Conservation (phyloP, 2,797 vertebrate species). For the Coccyzus lansbergi region DNA sequence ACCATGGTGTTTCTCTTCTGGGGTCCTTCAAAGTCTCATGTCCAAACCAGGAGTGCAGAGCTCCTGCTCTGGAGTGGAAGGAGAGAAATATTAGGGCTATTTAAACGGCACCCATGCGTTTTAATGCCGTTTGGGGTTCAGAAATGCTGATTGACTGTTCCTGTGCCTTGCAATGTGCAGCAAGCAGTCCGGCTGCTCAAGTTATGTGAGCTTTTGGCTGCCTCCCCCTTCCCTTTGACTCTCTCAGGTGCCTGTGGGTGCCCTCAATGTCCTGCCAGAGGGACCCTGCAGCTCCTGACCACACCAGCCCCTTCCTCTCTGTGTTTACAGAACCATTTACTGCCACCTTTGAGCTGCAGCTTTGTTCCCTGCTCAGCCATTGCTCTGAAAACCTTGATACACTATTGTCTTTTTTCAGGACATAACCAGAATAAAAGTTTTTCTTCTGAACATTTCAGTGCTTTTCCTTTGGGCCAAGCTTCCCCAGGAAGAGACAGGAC, state of each 20-base stretch:
- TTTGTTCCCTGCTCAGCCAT: background rate
- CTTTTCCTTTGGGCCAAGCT: slow-evolving; percentile 55
- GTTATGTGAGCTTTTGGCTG: background rate
- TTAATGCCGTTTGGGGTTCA: accelerated
- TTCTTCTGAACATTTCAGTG: slow-evolving; percentile 38
- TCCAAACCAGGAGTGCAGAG: background rate
- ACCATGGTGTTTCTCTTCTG: background rate
- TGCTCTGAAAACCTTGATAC: background rate
- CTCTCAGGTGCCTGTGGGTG: background rate
- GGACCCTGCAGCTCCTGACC: background rate
- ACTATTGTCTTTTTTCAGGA: background rate
- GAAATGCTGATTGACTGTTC: background rate
- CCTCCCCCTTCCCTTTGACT: background rate
- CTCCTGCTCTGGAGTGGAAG: background rate
- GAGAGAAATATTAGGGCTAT: background rate
- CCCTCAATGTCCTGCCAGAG: background rate
- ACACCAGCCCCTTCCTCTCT: background rate
- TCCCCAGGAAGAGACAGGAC: slow-evolving; percentile 60
- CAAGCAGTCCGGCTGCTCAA: accelerated
- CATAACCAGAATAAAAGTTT: slow-evolving; percentile 28
- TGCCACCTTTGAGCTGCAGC: background rate
- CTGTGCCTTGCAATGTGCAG: background rate
- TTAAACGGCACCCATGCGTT: accelerated
- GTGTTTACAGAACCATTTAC: background rate
- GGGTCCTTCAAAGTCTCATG: background rate